Evolutionary conservation across 2,113 vertebrate genomes (phyloP), one percentile per base, ranked within the genome.

Genomic region (Syngnathus floridae): DNA sequence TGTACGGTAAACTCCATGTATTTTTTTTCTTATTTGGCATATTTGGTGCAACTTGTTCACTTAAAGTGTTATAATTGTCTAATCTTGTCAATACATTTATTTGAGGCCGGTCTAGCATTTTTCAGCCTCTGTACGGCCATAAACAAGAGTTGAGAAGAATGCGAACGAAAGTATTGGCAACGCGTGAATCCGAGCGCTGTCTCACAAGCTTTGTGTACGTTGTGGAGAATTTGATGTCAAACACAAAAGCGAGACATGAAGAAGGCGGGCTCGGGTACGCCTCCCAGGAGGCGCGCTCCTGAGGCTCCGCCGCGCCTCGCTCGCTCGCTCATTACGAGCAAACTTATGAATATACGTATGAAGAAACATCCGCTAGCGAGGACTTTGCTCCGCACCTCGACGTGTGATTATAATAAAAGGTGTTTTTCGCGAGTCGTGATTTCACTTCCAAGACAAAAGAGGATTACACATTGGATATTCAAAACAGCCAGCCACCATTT

Each of bases 281-380:
- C 64, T 66, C 51, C 55, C 31, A 36, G 31, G 55, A 16, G 6
- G 31, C 3, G 6, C 3, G 2, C 55, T 72, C 70, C 7, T 1
- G 7, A 36, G 2, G 7, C 26, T 31, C 26, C 26, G 26, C 26
- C 26, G 26, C 26, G 3, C 4, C 26, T 74, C 70, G 75, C 58
- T 26, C 70, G 75, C 58, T 26, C 62, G 36, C 69, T 73, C n/a
- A 43, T 71, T 55, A 46, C 52, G 69, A 54, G 72, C 64, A 62
- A 52, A 14, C 13, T 69, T 1, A 48, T 66, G 54, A 80, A 75
- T 77, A 31, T 61, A n/a, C n/a, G n/a, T n/a, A 65, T 4, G 67
- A 70, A 59, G 60, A 62, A 12, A 62, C 36, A 64, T 45, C 19
- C 10, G 72, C 57, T 16, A 62, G 56, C 49, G 0, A 66, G 70